Conservation (phyloP, 92 coral and sea anemone genomes). For the Porites evermanni region DNA sequence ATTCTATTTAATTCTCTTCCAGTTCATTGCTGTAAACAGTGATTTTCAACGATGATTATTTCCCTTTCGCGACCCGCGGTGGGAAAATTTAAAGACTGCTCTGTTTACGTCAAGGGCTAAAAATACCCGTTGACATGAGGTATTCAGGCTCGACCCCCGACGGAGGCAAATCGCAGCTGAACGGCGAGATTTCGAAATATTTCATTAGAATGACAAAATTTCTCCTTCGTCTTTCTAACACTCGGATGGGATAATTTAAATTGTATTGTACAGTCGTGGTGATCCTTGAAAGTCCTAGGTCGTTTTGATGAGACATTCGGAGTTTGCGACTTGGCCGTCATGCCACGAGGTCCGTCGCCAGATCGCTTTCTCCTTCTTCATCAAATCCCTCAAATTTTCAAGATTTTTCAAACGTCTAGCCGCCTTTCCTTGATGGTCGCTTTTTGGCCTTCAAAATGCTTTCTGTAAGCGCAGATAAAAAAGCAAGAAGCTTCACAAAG, state of each 20-base stretch:
- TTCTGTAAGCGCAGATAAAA: not conserved
- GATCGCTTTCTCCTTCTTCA: not conserved
- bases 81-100: not conserved
- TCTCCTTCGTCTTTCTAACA: not conserved
- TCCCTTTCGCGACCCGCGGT: not conserved
- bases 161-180: constrained; percentile 2
- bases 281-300: not conserved
- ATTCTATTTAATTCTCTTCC: too few species aligned
- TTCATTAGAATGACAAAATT: not conserved
- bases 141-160: not conserved
- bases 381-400: not conserved
- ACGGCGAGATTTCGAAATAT: constrained; percentile 22
- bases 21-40: not conserved
- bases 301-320: not conserved
- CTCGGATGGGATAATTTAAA: not conserved
- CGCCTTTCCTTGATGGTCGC: not conserved
- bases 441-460: not conserved
- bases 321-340: not conserved
- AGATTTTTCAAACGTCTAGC: not conserved
- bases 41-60: not conserved
- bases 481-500: not conserved
- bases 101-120: constrained; percentile 31
- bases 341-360: not conserved
- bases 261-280: not conserved
- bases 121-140: constrained; percentile 1